These are phyloP conservation scores for Apotomis betuletana DNA, from an alignment of 2,888 invertebrate species.

Conservation along the genomic window DNA sequence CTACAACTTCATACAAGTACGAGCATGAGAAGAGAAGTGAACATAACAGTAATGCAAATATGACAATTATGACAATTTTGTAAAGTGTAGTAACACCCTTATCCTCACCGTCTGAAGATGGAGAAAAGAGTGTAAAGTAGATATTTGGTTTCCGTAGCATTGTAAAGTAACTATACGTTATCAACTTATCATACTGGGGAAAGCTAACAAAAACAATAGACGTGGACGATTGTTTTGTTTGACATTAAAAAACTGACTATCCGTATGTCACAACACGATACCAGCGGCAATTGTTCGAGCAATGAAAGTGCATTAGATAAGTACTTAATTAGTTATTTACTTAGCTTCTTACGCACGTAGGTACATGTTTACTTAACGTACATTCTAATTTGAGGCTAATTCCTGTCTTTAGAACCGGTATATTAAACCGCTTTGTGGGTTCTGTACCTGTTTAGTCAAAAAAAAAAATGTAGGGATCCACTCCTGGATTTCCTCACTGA, in stretches of 20 bases:
- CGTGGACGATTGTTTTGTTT: constrained; percentile 24
- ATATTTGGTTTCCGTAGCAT: constrained; percentile 1
- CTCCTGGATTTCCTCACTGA: too few species aligned
- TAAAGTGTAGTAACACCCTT: too few species aligned
- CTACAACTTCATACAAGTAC: too few species aligned
- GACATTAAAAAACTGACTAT: constrained; percentile 18
- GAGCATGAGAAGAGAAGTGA: too few species aligned
- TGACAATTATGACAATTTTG: too few species aligned
- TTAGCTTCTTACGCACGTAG: constrained; percentile 16
- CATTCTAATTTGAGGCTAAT: constrained; percentile 8
- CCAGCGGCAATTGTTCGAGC: constrained; percentile 15
- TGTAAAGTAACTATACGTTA: background rate
- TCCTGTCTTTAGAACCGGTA: background rate
- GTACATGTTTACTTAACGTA: constrained; percentile 3
- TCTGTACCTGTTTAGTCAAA: too few species aligned
- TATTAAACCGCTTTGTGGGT: too few species aligned
- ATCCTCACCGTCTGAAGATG: too few species aligned
- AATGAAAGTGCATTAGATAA: constrained; percentile 22
- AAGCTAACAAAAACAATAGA: constrained; percentile 31
- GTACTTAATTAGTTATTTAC: constrained; percentile 19
- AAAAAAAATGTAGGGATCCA: too few species aligned
- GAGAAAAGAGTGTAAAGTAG: too few species aligned
- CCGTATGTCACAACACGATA: constrained; percentile 19
- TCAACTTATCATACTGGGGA: constrained; percentile 13
- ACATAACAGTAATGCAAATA: too few species aligned